Base-by-base conservation (phyloP, 2,113 vertebrate species). In the Equus przewalskii region DNA sequence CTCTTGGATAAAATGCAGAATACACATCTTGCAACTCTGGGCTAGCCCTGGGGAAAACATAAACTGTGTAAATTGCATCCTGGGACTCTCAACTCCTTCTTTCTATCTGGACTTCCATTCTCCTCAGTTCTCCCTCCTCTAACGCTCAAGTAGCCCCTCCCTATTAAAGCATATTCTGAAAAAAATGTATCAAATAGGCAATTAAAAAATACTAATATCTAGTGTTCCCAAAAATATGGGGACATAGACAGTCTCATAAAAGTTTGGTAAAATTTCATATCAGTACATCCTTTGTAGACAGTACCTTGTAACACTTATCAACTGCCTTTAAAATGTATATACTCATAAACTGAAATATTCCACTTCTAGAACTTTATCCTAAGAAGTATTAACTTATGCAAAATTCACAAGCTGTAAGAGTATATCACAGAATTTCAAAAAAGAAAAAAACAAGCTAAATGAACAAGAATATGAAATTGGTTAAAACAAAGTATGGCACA, bases 391-490 rank as follows among this genome's bases (percentile, higher is more conserved):
- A 70, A 88, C 1, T 96, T 91, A 54, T 15, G 5, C 14, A 85
- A 91, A 90, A 93, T 62, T 72, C 19, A 70, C 62, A 85, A 94
- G 46, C 51, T 91, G 49, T 86, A 5, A 92, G 21, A 91, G 1
- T 44, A 24, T 51, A 65, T 85, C 33, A 44, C 13, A 69, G n/a
- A 80, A 73, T 86, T 94, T 30, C 36, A 41, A 41, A 41, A 41
- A 15, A 56, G 56, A 36, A 72, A 91, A 92, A 70, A 88, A 16
- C 19, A 96, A 83, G 12, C 30, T 90, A 88, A 94, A 22, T 65
- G 6, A 87, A 88, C 12, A 96, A 90, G 26, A 92, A 33, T 88
- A 84, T 67, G n/a, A 73, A 85, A 84, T 67, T 91, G 19, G 36
- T 81, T 46, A 78, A 79, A 64, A 82, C 12, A 83, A 91, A 95